Evolutionary conservation across 2,797 vertebrate genomes (phyloP).

Genomic region (Propithecus deckenii): DNA sequence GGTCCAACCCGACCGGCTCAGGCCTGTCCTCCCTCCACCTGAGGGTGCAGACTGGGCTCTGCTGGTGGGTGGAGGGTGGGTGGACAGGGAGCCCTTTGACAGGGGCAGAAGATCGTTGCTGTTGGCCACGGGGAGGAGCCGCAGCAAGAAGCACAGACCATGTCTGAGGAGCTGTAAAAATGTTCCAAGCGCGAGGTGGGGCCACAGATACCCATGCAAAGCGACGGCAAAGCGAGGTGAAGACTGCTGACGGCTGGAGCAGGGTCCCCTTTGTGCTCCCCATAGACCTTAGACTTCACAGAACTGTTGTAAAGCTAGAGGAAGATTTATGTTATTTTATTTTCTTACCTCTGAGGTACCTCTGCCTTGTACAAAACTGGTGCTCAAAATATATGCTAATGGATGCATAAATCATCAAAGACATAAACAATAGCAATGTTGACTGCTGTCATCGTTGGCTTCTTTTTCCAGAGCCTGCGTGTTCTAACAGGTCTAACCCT

Average conservation of each 20-base stretch:
- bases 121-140: fast-evolving
- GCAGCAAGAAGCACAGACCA: neutral
- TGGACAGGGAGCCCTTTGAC: neutral
- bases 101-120: fast-evolving
- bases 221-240: fast-evolving
- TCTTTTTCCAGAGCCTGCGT: neutral
- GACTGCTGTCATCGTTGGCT: neutral
- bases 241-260: neutral
- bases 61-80: neutral
- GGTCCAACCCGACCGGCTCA: neutral
- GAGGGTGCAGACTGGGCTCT: neutral
- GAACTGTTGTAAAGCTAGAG: neutral
- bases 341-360: neutral
- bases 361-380: neutral
- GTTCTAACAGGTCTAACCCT: neutral
- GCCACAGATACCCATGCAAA: fast-evolving
- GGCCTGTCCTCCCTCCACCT: neutral
- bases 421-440: fast-evolving
- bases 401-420: neutral
- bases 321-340: neutral
- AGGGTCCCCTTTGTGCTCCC: fast-evolving
- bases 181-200: fast-evolving
- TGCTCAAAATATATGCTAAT: neutral
- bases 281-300: neutral
- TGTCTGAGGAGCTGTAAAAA: neutral